Percentiles rank a stretch among this genome's conserved stretches.
Conservation (phyloP, 2,113 vertebrate species). For the Muscicapa adusta region DNA sequence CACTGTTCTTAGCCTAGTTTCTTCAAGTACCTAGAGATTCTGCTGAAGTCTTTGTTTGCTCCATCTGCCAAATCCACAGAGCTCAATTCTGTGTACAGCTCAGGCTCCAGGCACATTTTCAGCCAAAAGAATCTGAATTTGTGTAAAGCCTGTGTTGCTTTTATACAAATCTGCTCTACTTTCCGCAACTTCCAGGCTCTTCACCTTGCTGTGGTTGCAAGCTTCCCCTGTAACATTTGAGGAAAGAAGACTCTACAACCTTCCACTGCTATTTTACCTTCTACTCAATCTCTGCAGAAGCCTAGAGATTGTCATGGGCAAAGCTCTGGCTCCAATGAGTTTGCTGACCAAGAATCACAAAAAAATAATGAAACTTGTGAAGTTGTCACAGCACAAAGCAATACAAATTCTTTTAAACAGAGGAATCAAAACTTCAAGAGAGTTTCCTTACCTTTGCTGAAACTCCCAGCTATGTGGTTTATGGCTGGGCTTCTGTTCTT, state of each 20-base stretch:
- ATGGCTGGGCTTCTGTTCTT: neutral
- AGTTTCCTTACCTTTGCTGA: neutral
- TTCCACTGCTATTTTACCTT: neutral
- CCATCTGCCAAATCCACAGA: neutral
- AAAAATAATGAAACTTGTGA: neutral
- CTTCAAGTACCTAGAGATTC: slow-evolving; percentile 2
- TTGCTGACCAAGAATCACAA: neutral
- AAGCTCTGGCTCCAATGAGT: neutral
- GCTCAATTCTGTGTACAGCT: neutral
- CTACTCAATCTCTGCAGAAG: neutral
- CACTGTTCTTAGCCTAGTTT: slow-evolving; percentile 35
- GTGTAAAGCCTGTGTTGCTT: neutral
- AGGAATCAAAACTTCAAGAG: neutral
- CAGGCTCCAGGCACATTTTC: neutral
- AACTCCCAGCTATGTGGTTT: neutral
- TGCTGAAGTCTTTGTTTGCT: neutral
- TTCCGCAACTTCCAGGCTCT: neutral
- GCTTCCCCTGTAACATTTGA: neutral
- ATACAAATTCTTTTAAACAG: neutral
- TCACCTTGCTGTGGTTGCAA: neutral
- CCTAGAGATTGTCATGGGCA: accelerated
- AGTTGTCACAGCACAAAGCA: neutral
- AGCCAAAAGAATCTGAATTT: neutral
- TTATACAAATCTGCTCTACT: neutral
- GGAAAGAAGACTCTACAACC: neutral